Conservation (phyloP, 37 sponge, comb jelly and placozoan species). For the Halichondria panicea region DNA sequence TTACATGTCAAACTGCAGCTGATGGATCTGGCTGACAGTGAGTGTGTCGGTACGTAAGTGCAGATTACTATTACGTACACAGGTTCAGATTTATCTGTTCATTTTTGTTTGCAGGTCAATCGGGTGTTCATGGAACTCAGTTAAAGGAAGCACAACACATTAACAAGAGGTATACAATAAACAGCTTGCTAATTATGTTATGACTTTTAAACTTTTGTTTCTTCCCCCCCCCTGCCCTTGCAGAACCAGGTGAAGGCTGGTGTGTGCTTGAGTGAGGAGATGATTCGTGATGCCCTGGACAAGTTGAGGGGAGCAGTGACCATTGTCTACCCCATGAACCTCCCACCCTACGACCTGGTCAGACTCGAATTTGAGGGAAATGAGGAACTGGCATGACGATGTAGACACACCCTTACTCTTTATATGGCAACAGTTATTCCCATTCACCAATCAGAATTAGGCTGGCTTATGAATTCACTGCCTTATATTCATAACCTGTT, state of each 20-base stretch:
- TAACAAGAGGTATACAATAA: slow-evolving; percentile 38
- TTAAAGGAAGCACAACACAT: slow-evolving; percentile 59
- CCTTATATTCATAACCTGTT: too few relatives aligned
- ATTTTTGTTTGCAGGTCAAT: slow-evolving; percentile 26
- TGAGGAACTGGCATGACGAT: slow-evolving; percentile 85
- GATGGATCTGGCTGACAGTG: slow-evolving; percentile 79
- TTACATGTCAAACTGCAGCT: slow-evolving; percentile 67
- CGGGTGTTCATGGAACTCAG: slow-evolving; percentile 53
- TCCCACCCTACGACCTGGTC: slow-evolving; percentile 94
- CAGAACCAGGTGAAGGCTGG: slow-evolving; percentile 79
- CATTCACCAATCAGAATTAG: slow-evolving; percentile 67
- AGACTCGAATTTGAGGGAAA: slow-evolving; percentile 90
- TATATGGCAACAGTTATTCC: too few relatives aligned
- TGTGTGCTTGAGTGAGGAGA: slow-evolving; percentile 70
- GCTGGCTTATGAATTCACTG: slow-evolving; percentile 90
- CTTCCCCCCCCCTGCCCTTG: neutral
- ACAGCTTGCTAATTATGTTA: too few relatives aligned
- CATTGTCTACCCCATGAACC: slow-evolving; percentile 97
- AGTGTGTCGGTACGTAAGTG: slow-evolving; percentile 58
- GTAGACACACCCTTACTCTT: too few relatives aligned
- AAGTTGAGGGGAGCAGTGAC: slow-evolving; percentile 92
- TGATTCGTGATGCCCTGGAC: slow-evolving; percentile 67
- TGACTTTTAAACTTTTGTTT: too few relatives aligned
- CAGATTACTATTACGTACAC: slow-evolving; percentile 4
- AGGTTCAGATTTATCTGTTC: neutral